Percentiles rank a stretch among this genome's conserved stretches.
These are phyloP conservation scores for Luidia sarsii DNA, from an alignment of 53 echinoderm and acorn worm species.

Conservation along the genomic window DNA sequence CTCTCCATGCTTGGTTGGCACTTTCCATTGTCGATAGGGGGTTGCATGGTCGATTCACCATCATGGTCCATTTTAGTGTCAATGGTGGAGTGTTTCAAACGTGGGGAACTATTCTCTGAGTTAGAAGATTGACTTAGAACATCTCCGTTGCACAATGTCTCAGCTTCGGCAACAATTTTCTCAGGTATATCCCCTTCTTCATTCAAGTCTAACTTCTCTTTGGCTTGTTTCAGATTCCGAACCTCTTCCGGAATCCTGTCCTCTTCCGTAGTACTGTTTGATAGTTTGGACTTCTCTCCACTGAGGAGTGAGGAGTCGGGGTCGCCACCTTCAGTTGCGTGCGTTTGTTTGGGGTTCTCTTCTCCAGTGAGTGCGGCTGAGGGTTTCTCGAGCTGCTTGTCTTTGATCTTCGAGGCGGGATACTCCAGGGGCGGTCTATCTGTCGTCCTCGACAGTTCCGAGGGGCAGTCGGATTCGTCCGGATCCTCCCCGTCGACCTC, in stretches of 20 bases:
- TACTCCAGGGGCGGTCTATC: too few relatives aligned
- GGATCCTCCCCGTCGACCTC: slow-evolving; percentile 20
- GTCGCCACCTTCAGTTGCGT: not conserved
- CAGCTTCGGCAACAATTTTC: too few relatives aligned
- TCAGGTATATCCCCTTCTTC: too few relatives aligned
- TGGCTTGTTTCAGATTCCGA: not conserved
- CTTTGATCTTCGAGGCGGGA: too few relatives aligned
- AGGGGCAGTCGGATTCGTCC: slow-evolving; percentile 31
- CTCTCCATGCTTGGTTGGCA: not conserved
- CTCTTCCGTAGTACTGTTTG: not conserved
- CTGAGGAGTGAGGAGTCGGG: not conserved
- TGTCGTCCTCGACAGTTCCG: not conserved
- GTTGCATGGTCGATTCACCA: not conserved
- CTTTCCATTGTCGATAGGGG: not conserved
- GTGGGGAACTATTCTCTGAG: not conserved
- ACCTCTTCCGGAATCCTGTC: not conserved
- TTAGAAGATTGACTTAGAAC: not conserved
- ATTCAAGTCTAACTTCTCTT: too few relatives aligned
- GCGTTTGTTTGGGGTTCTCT: not conserved
- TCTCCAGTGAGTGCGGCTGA: not conserved
- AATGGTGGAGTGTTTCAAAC: too few relatives aligned
- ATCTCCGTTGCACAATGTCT: slow-evolving; percentile 57
- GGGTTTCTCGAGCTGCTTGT: not conserved
- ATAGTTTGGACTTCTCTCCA: not conserved
- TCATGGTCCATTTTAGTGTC: not conserved